Conservation (phyloP, 2,888 invertebrate species). For the Rhagophthalmus giganteus region DNA sequence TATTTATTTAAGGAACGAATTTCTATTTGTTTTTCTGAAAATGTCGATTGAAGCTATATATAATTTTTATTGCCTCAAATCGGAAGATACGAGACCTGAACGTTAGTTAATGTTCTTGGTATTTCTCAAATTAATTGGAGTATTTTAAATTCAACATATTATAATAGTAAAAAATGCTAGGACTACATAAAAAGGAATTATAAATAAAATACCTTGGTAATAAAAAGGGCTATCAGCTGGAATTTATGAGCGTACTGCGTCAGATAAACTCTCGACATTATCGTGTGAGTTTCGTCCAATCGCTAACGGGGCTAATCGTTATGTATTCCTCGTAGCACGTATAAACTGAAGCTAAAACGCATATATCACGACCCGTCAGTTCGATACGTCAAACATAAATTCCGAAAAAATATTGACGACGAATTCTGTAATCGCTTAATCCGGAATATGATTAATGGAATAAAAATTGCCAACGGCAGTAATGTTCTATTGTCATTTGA, state of each 20-base stretch:
- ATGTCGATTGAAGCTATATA: constrained; percentile 28
- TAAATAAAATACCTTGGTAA: constrained; percentile 30
- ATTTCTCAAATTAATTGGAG: too few relatives aligned
- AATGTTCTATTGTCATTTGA: constrained; percentile 25
- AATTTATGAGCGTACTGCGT: constrained; percentile 28
- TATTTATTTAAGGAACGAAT: constrained; percentile 22
- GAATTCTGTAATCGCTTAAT: constrained; percentile 33
- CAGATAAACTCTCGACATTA: constrained; percentile 31
- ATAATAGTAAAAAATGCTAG: not conserved
- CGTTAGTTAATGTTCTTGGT: too few relatives aligned
- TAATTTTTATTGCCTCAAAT: constrained; percentile 21
- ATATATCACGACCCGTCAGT: constrained; percentile 35
- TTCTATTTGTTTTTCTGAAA: constrained; percentile 22
- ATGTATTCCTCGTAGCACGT: constrained; percentile 35
- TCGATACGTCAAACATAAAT: constrained; percentile 35
- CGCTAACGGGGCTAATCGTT: constrained; percentile 33
- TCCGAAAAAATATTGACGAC: constrained; percentile 33
- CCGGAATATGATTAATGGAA: constrained; percentile 33
- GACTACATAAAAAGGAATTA: constrained; percentile 14
- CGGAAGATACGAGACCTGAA: too few relatives aligned
- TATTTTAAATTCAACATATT: not conserved
- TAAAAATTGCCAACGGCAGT: constrained; percentile 26
- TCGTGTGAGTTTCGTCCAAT: constrained; percentile 29
- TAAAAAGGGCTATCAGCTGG: constrained; percentile 32
- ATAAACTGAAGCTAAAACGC: constrained; percentile 34